Evolutionary conservation across 2,888 invertebrate species (phyloP), one percentile per base, ranked within the genome.

Genomic region (Chesias legatella): DNA sequence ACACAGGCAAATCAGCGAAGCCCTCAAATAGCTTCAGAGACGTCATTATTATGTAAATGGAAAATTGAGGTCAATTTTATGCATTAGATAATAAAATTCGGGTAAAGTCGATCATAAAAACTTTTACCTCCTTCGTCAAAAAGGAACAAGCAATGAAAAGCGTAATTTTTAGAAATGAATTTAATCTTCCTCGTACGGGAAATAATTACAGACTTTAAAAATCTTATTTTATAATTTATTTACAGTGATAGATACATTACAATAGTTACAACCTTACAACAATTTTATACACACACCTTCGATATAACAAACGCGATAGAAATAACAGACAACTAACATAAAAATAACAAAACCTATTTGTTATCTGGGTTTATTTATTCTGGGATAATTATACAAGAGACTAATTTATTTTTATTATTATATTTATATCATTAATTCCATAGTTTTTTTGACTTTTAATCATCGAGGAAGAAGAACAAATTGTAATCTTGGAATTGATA

Each of bases 131-230:
- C 13, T 17, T 17, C 5, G n/a, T n/a, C n/a, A n/a, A n/a, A n/a
- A n/a, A n/a, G n/a, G n/a, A n/a, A n/a, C n/a, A n/a, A n/a, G 30
- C 33, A 45, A 41, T 45, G 40, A 41, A 45, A 44, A 27, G 23
- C 33, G 36, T 33, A 37, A 37, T 77, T 82, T 79, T 82, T 82
- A 81, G 70, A 85, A 86, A 88, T 82, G 75, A 78, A 67, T 84
- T 86, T 86, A 82, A 72, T 85, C 71, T 79, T 73, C 75, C 73
- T 58, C 76, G 79, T 77, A 79, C 69, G 69, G 75, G 80, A 82
- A 81, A 79, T 80, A 79, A 81, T 84, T 85, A 86, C 79, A 84
- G 81, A 86, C 77, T 82, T 86, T 84, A 88, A 88, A 88, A 88
- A 86, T 72, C 82, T 84, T 86, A 88, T 38, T 43, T 73, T 77